A percentile compares a stretch with the other conserved stretches of the same genome.
These are phyloP conservation scores for Paradoxurus hermaphroditus DNA, from an alignment of 2,113 vertebrate species.

Conservation along the genomic window DNA sequence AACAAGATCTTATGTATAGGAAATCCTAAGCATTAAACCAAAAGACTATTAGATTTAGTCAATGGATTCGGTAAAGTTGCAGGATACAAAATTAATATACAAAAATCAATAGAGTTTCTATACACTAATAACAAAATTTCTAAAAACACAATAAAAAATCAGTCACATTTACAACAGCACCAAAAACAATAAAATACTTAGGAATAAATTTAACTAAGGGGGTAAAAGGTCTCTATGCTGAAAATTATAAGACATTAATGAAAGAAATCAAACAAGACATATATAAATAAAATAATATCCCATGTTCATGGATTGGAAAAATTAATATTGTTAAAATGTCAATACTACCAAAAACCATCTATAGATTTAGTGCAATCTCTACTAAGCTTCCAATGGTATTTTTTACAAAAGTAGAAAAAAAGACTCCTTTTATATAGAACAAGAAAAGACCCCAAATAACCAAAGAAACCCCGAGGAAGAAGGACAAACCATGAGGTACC, in stretches of 20 bases:
- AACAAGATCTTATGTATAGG: not conserved
- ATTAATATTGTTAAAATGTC: not conserved
- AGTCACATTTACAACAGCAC: not conserved
- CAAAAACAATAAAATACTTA: not conserved
- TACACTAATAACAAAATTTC: not conserved
- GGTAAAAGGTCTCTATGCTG: not conserved
- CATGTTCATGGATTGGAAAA: not conserved
- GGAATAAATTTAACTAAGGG: not conserved
- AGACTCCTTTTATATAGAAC: not conserved
- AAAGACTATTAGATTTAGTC: not conserved
- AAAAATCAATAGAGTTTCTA: not conserved
- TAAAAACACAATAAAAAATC: not conserved
- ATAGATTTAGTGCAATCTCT: not conserved
- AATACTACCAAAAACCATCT: not conserved
- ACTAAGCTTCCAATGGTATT: not conserved
- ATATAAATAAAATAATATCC: not conserved
- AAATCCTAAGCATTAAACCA: not conserved
- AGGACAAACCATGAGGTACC: not conserved
- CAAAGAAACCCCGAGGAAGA: not conserved
- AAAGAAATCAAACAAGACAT: not conserved
- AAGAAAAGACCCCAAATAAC: not conserved
- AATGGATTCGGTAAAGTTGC: not conserved
- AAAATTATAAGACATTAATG: not conserved
- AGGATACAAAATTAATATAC: not conserved
- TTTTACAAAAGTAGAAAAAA: not conserved